Base-by-base conservation (phyloP, 2,797 vertebrate genomes). In the Sphenopsis melanotis region DNA sequence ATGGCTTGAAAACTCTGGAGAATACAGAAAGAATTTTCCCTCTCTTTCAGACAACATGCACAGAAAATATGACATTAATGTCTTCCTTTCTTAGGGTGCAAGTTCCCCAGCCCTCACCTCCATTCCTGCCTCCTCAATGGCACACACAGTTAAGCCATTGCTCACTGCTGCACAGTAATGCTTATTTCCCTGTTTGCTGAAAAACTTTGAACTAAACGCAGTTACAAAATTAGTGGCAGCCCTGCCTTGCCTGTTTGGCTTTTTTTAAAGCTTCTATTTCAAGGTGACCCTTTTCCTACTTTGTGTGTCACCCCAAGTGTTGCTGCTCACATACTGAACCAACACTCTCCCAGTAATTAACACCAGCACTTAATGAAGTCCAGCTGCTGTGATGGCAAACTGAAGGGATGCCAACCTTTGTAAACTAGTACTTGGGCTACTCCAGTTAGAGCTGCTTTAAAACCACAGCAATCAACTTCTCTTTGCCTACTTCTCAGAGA, bases 351-450 rank as follows among this genome's bases (percentile, higher is more conserved):
- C 98, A 98, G 98, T 98, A 99, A 98, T 99, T 99, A 99, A 99
- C 99, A 99, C 98, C 98, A 98, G 97, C 96, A 97, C 98, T 98
- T 99, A 99, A 99, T 99, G 99, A 99, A 99, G 99, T 99, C 99
- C 99, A 99, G 99, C 99, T 99, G 98, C 98, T 98, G 97, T 12
- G 94, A 98, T 88, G 97, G 98, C 98, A 98, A 97, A 98, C 98
- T 96, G 98, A 98, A 97, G 96, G 71, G 44, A 97, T 98, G 98
- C 98, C 99, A 99, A 98, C 95, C 90, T 95, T 97, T 89, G 71
- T 79, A 95, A 95, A 91, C 94, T 70, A 79, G 87, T 84, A 70
- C 94, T 94, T 82, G 81, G 96, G 95, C 89, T 95, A 91, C 94
- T 94, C 68, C 84, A 66, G 72, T 93, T 94, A 90, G 87, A 93